These are phyloP conservation scores for Hippasteria phrygiana DNA, from an alignment of 53 echinoderm and acorn worm species.

Conservation along the genomic window DNA sequence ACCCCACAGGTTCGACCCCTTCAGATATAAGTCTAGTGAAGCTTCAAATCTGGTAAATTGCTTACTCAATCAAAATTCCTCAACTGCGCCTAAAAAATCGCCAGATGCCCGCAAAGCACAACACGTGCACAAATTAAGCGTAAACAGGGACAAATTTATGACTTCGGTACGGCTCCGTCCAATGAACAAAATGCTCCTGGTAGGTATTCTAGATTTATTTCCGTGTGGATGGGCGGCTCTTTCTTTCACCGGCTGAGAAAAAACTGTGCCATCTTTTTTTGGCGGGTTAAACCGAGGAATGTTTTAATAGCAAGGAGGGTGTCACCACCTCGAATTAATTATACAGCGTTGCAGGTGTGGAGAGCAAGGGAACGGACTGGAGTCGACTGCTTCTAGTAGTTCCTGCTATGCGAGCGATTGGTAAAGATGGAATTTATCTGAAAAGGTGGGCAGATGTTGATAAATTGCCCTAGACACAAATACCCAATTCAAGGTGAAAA, in stretches of 20 bases:
- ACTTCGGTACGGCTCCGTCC: no score
- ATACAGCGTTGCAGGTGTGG: not conserved
- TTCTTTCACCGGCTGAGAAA: not conserved
- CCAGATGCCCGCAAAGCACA: not conserved
- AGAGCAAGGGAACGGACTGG: not conserved
- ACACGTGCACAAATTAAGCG: not conserved
- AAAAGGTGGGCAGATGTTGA: no score
- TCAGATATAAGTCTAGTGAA: no score
- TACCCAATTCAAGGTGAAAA: no score
- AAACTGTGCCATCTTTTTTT: not conserved
- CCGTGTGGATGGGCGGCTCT: not conserved
- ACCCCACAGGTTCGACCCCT: no score
- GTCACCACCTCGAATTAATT: conserved; percentile 13
- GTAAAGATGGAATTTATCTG: no score
- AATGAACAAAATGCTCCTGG: no score
- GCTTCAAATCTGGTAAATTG: not conserved
- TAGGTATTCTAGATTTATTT: no score
- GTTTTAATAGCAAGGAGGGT: not conserved
- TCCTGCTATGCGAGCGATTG: not conserved
- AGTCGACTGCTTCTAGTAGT: not conserved
- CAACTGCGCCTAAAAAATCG: not conserved
- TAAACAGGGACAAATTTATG: no score
- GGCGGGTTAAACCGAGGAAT: not conserved
- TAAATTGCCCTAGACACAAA: no score
- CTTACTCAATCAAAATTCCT: not conserved